Evolutionary conservation across 2,113 vertebrate species (phyloP).

Genomic region (Drymodes brunneopygia): DNA sequence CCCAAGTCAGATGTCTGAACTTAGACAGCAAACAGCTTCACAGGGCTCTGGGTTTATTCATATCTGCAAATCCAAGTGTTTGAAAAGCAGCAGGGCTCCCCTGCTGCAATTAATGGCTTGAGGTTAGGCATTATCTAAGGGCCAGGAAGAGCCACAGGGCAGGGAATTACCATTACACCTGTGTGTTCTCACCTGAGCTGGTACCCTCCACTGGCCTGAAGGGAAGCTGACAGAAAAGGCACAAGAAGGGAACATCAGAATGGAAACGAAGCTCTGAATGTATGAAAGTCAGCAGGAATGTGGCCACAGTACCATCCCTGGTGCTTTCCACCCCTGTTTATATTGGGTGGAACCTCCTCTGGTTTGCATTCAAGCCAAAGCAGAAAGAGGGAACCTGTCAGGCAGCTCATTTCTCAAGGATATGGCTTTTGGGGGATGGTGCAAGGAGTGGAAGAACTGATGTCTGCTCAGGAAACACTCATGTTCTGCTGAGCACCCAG

Average conservation of each 20-base stretch:
- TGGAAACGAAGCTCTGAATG: neutral
- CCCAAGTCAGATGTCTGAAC: neutral
- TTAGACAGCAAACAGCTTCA: neutral
- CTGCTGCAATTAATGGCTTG: neutral
- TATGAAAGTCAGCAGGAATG: neutral
- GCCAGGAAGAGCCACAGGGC: neutral
- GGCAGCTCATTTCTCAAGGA: neutral
- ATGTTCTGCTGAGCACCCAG: neutral
- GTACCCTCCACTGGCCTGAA: neutral
- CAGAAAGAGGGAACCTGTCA: neutral
- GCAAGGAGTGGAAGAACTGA: neutral
- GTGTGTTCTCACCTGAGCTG: neutral
- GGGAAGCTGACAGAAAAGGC: neutral
- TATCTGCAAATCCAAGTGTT: neutral
- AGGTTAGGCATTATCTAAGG: neutral
- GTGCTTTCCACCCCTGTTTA: neutral
- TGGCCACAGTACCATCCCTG: neutral
- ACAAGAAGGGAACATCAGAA: neutral
- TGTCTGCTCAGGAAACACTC: neutral
- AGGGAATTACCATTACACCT: neutral
- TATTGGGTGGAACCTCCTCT: neutral
- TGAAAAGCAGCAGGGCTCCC: neutral
- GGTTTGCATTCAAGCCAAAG: neutral
- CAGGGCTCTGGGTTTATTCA: neutral
- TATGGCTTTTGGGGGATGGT: neutral